Evolutionary conservation across 1,140 invertebrate genomes (phyloP).

Genomic region (Microplitis mediator): DNA sequence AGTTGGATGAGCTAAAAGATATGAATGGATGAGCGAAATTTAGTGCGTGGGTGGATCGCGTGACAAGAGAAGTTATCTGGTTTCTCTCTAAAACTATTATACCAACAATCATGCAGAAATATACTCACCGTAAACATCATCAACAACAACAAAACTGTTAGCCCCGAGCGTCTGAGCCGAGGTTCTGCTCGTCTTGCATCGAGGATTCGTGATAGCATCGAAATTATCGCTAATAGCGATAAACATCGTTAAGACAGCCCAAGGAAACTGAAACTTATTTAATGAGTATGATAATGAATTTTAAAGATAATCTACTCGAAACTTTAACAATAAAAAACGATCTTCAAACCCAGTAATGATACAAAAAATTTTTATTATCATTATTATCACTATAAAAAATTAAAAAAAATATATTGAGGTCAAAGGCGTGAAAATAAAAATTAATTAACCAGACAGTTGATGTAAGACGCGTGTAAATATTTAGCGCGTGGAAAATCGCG

Average conservation of each 20-base stretch:
- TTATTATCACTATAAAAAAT: no score
- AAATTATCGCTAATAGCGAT: conserved; percentile 25
- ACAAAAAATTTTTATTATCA: no score
- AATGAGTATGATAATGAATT: background rate
- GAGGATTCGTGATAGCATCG: conserved; percentile 17
- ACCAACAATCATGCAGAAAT: conserved; percentile 17
- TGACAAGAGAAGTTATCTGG: conserved; percentile 26
- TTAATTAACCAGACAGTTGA: no score
- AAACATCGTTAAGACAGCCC: conserved; percentile 17
- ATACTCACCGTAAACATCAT: conserved; percentile 5
- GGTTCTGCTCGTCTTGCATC: background rate
- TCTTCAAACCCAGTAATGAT: background rate
- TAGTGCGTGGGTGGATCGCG: conserved; percentile 29
- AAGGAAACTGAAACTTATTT: background rate
- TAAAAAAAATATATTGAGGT: no score
- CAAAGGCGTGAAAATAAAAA: no score
- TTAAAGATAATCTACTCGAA: background rate
- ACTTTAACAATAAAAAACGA: background rate
- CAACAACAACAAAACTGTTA: background rate
- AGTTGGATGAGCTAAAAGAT: background rate
- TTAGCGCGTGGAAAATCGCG: conserved; percentile 8
- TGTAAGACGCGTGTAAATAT: background rate
- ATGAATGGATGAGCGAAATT: background rate
- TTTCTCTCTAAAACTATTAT: conserved; percentile 29
- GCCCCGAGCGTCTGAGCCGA: background rate